phyloP scores from a whole-genome alignment of 2,888 invertebrate species.

The Conchocele bisecta region DNA sequence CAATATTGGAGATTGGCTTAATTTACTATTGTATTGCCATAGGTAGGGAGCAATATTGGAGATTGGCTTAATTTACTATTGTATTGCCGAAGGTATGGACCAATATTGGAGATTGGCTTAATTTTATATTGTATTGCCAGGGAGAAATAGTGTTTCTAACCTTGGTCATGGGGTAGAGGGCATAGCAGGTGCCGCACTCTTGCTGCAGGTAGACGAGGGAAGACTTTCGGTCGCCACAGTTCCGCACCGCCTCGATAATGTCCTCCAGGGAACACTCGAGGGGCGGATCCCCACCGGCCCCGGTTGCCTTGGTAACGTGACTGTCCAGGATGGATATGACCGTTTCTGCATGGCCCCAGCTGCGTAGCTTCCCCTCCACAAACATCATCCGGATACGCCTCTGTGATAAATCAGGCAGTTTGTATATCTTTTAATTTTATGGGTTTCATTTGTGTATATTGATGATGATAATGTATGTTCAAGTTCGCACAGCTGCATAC shows the following conservation, averaged over 20 bases:
- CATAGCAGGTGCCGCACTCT: constrained; percentile 95
- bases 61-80: no score
- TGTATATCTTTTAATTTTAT: no score
- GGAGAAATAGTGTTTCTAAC: no score
- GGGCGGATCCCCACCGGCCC: constrained; percentile 29
- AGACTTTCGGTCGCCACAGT: constrained; percentile 90
- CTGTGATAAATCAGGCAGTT: no score
- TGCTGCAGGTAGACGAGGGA: constrained; percentile 93
- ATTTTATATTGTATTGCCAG: no score
- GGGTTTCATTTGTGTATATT: not conserved
- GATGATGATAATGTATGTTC: not conserved
- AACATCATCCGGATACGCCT: constrained; percentile 89
- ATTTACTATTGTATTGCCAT: no score
- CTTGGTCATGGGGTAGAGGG: constrained; percentile 92
- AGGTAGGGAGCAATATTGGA: no score
- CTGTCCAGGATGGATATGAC: constrained; percentile 92
- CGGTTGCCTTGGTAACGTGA: no score
- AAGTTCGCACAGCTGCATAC: no score
- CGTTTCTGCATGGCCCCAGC: constrained; percentile 92
- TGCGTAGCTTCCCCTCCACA: constrained; percentile 91
- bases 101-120: no score
- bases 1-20: no score
- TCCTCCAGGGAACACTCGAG: constrained; percentile 89
- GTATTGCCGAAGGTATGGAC: no score
- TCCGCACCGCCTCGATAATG: constrained; percentile 92